phyloP scores from a whole-genome alignment of 2,113 vertebrate species.

The Zootoca vivipara region DNA sequence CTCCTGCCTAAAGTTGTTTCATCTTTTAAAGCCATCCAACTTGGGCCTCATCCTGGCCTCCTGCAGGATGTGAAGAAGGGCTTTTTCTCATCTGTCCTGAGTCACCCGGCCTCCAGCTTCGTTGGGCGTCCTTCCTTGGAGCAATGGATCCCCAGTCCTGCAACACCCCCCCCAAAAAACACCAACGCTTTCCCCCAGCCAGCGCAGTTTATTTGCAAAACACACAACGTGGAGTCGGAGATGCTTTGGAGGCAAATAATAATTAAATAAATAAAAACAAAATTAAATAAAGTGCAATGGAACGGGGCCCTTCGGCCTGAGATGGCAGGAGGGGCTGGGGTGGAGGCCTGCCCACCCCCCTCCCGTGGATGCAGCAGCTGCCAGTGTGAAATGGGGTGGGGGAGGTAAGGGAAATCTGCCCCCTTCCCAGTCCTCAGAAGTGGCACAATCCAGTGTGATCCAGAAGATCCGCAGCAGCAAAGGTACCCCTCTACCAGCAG shows the following conservation, averaged over 20 bases:
- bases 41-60: no score
- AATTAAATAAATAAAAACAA: slow-evolving; percentile 24
- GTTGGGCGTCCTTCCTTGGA: neutral
- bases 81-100: no score
- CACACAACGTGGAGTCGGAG: neutral
- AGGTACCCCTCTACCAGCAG: neutral
- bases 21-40: no score
- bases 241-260: neutral
- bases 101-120: no score
- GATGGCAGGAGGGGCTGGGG: neutral
- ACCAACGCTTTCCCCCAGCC: neutral
- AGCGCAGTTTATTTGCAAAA: slow-evolving; percentile 24
- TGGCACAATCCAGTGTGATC: neutral
- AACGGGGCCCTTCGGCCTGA: neutral
- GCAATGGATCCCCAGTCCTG: no score
- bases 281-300: slow-evolving; percentile 25
- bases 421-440: neutral
- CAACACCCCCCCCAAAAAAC: no score
- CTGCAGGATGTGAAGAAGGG: no score
- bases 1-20: no score
- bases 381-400: neutral
- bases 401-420: neutral
- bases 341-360: no score
- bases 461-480: no score
- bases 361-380: neutral